These are phyloP conservation scores for Lasioglossum oenotherae DNA, from an alignment of 2,888 invertebrate species.

Conservation along the genomic window DNA sequence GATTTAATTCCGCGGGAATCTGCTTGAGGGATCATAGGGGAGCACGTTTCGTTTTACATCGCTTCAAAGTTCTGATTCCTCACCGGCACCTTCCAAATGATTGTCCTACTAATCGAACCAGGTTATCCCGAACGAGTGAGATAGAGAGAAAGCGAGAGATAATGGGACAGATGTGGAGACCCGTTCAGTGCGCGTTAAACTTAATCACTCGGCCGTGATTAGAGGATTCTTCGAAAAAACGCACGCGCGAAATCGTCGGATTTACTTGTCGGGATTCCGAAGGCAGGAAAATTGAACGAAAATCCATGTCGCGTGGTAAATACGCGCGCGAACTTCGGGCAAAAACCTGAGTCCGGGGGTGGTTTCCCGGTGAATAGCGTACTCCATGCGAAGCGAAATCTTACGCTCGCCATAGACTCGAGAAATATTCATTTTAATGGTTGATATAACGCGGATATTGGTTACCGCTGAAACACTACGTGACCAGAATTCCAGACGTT, in stretches of 20 bases:
- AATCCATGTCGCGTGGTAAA: not conserved
- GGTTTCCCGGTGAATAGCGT: not conserved
- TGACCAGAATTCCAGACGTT: slow-evolving; percentile 66
- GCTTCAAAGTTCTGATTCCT: slow-evolving; percentile 1
- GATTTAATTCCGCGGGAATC: slow-evolving; percentile 43
- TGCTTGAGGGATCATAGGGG: slow-evolving; percentile 46
- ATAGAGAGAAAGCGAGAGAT: not conserved
- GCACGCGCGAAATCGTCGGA: not conserved
- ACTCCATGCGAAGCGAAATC: slow-evolving; percentile 33
- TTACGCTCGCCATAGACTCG: slow-evolving; percentile 63
- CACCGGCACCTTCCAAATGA: slow-evolving; percentile 11
- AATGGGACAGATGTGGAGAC: not conserved
- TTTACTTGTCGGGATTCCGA: not conserved
- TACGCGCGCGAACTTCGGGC: not conserved
- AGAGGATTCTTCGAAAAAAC: not conserved
- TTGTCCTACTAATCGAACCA: slow-evolving; percentile 19
- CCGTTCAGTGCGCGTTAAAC: not conserved
- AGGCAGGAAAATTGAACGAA: slow-evolving; percentile 27
- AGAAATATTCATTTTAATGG: slow-evolving; percentile 80
- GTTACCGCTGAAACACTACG: slow-evolving; percentile 75
- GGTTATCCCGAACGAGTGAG: not conserved
- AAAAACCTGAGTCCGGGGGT: not conserved
- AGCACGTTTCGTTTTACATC: slow-evolving; percentile 21
- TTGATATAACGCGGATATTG: slow-evolving; percentile 77
- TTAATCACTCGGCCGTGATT: not conserved